Evolutionary conservation across 2,113 vertebrate species (phyloP), one percentile per base, ranked within the genome.

Genomic region (Pao palembangensis): DNA sequence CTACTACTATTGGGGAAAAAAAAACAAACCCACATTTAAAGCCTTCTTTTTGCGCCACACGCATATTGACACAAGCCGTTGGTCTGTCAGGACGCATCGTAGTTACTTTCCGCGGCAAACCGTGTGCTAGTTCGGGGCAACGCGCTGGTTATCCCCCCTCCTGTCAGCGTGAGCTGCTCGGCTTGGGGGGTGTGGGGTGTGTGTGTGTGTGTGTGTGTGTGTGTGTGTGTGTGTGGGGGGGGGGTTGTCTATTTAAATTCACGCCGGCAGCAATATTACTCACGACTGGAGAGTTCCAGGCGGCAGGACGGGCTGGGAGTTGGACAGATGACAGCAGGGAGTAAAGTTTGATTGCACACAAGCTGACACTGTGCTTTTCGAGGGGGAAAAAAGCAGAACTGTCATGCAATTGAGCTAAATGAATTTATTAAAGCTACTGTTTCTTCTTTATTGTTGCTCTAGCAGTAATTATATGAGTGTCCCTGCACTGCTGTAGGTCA

Each of bases 231-330:
- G 23, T 25, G 23, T 25, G 23, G 2, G 23, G 2, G 23, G 2
- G 25, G 25, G 25, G 25, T 28, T 28, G 73, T 83, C 84, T 88
- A 85, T 89, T 89, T 87, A 85, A 81, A 88, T 82, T 76, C 77
- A 58, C 65, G 73, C 84, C 84, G 75, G 84, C 75, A 76, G 84
- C 79, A 61, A 75, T 2, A 61, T 88, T 88, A 86, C 79, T 88
- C 85, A 85, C 67, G 49, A 52, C 53, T 58, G 62, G 63, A 60
- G 56, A 81, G 41, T 38, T 65, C 41, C 61, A 60, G 52, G 49
- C 51, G 53, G 21, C 55, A 50, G 63, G 28, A 59, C 68, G 67
- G 61, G 62, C 31, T 8, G n/a, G 2, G 50, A 38, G 50, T 18
- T 48, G 34, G 61, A 31, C 43, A 19, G 43, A 47, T 60, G 56